phyloP scores from a whole-genome alignment of 1,140 invertebrate species.

The Listronotus bonariensis region DNA sequence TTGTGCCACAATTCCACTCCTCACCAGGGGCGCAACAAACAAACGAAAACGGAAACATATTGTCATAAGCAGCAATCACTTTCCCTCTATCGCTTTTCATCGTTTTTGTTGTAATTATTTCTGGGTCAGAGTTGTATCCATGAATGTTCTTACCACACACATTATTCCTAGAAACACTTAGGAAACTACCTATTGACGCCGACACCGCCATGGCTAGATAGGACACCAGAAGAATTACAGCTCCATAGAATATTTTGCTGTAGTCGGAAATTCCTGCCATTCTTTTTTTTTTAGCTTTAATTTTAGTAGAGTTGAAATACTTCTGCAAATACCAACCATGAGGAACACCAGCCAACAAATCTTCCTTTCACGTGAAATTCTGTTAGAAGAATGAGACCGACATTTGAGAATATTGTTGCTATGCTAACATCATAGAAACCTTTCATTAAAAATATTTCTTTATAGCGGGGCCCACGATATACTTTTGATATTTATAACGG shows the following conservation, averaged over 20 bases:
- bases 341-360: slow-evolving; percentile 25
- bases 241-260: slow-evolving; percentile 27
- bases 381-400: slow-evolving; percentile 20
- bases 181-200: slow-evolving; percentile 16
- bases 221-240: slow-evolving; percentile 19
- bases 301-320: slow-evolving; percentile 19
- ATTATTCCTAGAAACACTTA: slow-evolving; percentile 19
- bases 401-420: slow-evolving; percentile 10
- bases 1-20: slow-evolving; percentile 34
- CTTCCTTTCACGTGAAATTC: slow-evolving; percentile 25
- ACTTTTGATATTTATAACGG: slow-evolving; percentile 8
- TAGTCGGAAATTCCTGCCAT: slow-evolving; percentile 33
- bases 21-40: slow-evolving; percentile 26
- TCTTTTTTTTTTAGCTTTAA: slow-evolving; percentile 12
- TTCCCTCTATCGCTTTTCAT: slow-evolving; percentile 35
- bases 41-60: slow-evolving; percentile 11
- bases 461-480: slow-evolving; percentile 20
- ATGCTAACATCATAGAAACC: slow-evolving; percentile 11
- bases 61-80: slow-evolving; percentile 38
- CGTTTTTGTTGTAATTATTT: slow-evolving; percentile 23
- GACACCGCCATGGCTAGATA: slow-evolving; percentile 36
- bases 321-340: slow-evolving; percentile 9
- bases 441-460: slow-evolving; percentile 16
- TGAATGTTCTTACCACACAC: slow-evolving; percentile 24
- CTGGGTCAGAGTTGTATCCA: slow-evolving; percentile 27